phyloP scores from a whole-genome alignment of 2,113 vertebrate genomes.

The Sigmodon hispidus region DNA sequence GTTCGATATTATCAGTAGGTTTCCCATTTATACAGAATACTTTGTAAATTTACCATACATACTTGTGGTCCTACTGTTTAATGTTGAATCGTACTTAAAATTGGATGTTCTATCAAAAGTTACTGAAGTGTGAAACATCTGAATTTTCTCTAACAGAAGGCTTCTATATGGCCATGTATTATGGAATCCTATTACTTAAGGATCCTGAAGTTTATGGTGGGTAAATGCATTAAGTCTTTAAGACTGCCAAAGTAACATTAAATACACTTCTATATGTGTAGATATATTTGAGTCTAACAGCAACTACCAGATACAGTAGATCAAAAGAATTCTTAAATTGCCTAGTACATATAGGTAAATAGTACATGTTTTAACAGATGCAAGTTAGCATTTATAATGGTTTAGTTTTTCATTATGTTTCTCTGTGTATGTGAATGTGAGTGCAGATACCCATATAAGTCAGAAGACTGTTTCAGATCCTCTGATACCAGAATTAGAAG shows the following conservation, averaged over 20 bases:
- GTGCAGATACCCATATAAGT: background rate
- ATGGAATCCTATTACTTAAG: background rate
- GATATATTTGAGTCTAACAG: background rate
- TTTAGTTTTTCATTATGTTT: background rate
- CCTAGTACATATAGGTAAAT: background rate
- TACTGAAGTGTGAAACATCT: background rate
- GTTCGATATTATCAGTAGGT: background rate
- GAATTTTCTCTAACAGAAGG: background rate
- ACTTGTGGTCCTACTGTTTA: background rate
- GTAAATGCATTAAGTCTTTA: background rate
- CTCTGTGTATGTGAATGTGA: background rate
- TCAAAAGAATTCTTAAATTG: background rate
- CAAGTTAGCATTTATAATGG: background rate
- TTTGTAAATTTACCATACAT: background rate
- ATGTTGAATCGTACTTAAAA: background rate
- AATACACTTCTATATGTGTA: background rate
- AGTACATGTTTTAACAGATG: background rate
- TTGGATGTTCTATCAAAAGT: background rate
- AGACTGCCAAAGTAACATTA: background rate
- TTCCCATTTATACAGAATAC: background rate
- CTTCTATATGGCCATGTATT: background rate
- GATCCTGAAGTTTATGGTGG: background rate
- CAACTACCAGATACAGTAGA: background rate
- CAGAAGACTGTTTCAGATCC: background rate
- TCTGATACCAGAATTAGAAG: background rate